Base-by-base conservation (phyloP, 92 coral and sea anemone species). In the Bergia sp. region DNA sequence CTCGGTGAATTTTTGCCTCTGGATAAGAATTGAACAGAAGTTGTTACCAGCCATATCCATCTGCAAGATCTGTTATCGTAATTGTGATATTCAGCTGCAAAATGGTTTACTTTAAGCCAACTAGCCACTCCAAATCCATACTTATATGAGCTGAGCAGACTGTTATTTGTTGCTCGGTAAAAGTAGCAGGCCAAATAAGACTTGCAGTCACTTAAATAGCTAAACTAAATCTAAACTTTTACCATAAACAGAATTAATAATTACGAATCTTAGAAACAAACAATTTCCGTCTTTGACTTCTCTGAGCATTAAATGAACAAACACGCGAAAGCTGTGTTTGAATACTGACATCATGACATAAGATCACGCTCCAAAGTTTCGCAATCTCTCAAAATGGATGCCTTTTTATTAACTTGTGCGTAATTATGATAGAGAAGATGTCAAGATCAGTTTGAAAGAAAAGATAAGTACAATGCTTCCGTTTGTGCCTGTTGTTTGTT, bases 1-100 rank as follows among this genome's bases (percentile, higher is more conserved):
- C 18, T 82, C 86, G 15, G 41, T 82, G 47, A 64, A 82, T 20
- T 36, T 82, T 65, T 82, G 86, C 20, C 86, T 82, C 53, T 82
- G 75, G 21, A 82, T 82, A 58, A 82, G 76, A 36, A 82, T 43
- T 23, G 86, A 82, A 61, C 86, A 82, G 58, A 82, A 82, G 12
- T 82, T 82, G 47, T 65, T 65, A 1, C 57, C 76, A 44, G 49
- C 86, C 76, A 64, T 79, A 37, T 58, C 71, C 41, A 57, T 53
- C 23, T 4, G 69, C 69, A 2, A 61, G 69, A 23, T 18, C 6
- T 16, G 7, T 16, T 1, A 61, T 61, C n/a, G 3, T 40, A 16
- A 40, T n/a, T 61, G 11, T 20, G 41, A 29, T 75, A 37, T 73
- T 73, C 43, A 73, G 8, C 15, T 5, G 41, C 50, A 37, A 41